Evolutionary conservation across 2,797 vertebrate genomes (phyloP).

Genomic region (Lycodopsis pacificus): DNA sequence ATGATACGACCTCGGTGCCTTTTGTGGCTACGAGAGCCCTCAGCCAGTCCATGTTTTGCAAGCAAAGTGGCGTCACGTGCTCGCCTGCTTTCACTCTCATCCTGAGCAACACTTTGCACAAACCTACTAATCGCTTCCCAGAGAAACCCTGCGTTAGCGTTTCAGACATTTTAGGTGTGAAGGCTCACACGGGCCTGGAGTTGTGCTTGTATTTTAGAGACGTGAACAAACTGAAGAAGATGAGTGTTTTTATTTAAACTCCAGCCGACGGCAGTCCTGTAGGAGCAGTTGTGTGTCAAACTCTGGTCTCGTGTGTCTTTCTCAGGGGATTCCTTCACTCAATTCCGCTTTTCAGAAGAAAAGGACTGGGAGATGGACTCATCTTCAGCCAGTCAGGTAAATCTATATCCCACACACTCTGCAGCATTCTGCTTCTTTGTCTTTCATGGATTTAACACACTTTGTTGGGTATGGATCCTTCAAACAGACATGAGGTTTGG

Average conservation of each 20-base stretch:
- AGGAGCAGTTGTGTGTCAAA: neutral
- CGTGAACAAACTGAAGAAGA: neutral
- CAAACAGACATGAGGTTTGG: neutral
- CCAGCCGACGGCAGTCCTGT: neutral
- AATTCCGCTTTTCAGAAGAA: constrained; percentile 95
- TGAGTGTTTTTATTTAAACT: constrained; percentile 5
- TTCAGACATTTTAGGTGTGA: constrained; percentile 12
- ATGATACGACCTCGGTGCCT: constrained; percentile 4
- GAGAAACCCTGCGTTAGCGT: constrained; percentile 9
- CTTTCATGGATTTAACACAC: neutral
- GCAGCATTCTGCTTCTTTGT: neutral
- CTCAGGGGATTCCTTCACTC: constrained; percentile 93
- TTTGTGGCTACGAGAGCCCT: constrained; percentile 38
- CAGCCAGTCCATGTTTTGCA: constrained; percentile 17
- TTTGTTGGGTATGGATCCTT: constrained; percentile 9
- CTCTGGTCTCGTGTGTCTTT: constrained; percentile 35
- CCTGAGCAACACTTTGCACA: constrained; percentile 43
- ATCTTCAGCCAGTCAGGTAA: constrained; percentile 86
- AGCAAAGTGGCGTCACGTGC: constrained; percentile 21
- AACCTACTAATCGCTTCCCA: constrained; percentile 14
- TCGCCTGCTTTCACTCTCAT: constrained; percentile 15
- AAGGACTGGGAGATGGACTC: constrained; percentile 92
- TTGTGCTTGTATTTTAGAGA: neutral
- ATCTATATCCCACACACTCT: constrained; percentile 23
- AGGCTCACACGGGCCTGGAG: neutral